Evolutionary conservation across 2,888 invertebrate genomes (phyloP).

Genomic region (Chalcis sispes): DNA sequence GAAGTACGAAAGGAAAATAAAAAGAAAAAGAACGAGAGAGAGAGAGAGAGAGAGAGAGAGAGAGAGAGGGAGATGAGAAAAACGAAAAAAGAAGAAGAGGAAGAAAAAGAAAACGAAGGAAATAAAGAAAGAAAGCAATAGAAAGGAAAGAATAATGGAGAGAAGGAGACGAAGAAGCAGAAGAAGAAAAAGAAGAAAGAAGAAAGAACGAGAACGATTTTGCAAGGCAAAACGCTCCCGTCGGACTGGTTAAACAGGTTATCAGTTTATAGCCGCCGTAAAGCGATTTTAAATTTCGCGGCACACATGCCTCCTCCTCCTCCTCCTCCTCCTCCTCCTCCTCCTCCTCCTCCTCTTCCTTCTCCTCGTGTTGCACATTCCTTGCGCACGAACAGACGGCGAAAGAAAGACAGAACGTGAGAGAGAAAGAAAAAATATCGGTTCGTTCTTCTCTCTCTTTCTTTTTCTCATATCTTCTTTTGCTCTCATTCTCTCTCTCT

Average conservation of each 20-base stretch:
- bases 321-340: background rate
- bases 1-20: background rate
- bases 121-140: slow-evolving; percentile 29
- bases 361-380: no score
- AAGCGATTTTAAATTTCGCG: slow-evolving; percentile 75
- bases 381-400: slow-evolving; percentile 59
- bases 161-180: slow-evolving; percentile 33
- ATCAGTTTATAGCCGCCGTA: slow-evolving; percentile 72
- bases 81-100: slow-evolving; percentile 59
- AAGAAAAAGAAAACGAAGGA: background rate
- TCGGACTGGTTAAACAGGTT: slow-evolving; percentile 74
- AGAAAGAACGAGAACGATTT: slow-evolving; percentile 62
- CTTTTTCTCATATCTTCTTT: background rate
- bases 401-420: slow-evolving; percentile 16
- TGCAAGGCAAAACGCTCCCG: slow-evolving; percentile 65
- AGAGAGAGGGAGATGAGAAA: slow-evolving; percentile 48
- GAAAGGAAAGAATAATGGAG: slow-evolving; percentile 50
- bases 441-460: slow-evolving; percentile 2
- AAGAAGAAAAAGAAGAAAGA: slow-evolving; percentile 56
- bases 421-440: background rate
- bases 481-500: background rate
- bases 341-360: no score
- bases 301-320: slow-evolving; percentile 64
- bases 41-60: slow-evolving; percentile 26
- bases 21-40: slow-evolving; percentile 1